A percentile compares a stretch with the other conserved stretches of the same genome.
Conservation (phyloP, 1,140 invertebrate genomes). For the Drosophila kohkoa region DNA sequence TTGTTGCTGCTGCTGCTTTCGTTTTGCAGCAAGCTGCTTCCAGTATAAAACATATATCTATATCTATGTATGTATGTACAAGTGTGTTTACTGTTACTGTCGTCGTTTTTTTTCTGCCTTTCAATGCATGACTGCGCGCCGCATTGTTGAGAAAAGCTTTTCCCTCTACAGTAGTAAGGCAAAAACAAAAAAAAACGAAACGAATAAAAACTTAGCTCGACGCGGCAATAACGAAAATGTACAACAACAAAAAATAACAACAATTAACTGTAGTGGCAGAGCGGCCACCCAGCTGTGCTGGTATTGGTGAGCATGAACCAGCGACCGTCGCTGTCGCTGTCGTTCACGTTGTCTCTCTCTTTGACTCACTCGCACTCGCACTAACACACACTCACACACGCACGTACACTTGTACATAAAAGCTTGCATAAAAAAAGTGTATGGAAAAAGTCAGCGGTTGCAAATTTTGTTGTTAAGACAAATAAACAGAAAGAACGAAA, state of each 20-base stretch:
- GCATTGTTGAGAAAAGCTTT: slow-evolving; percentile 71
- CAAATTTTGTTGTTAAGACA: slow-evolving; percentile 56
- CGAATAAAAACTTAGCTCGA: slow-evolving; percentile 48
- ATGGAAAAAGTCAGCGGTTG: slow-evolving; percentile 40
- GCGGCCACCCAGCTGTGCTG: slow-evolving; percentile 35
- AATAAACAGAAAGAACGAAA: slow-evolving; percentile 53
- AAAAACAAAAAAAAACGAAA: slow-evolving; percentile 33
- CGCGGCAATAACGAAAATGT: slow-evolving; percentile 65
- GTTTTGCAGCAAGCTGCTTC: slow-evolving; percentile 67
- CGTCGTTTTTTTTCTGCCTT: slow-evolving; percentile 51
- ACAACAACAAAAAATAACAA: slow-evolving; percentile 50
- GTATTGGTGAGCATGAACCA: slow-evolving; percentile 49
- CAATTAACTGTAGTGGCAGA: slow-evolving; percentile 45
- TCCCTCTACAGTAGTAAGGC: slow-evolving; percentile 56
- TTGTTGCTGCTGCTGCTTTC: slow-evolving; percentile 57
- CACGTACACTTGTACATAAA: slow-evolving; percentile 19
- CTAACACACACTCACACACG: slow-evolving; percentile 17
- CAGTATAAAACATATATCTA: slow-evolving; percentile 11
- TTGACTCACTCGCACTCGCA: slow-evolving; percentile 57
- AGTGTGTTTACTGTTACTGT: slow-evolving; percentile 58
- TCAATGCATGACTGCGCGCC: slow-evolving; percentile 72
- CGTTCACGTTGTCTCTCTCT: slow-evolving; percentile 31
- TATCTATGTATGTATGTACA: slow-evolving; percentile 1
- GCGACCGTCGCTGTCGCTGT: slow-evolving; percentile 26
- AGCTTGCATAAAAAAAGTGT: slow-evolving; percentile 59